Evolutionary conservation across 2,113 vertebrate species (phyloP).

Genomic region (Apistogramma diplotaenia): DNA sequence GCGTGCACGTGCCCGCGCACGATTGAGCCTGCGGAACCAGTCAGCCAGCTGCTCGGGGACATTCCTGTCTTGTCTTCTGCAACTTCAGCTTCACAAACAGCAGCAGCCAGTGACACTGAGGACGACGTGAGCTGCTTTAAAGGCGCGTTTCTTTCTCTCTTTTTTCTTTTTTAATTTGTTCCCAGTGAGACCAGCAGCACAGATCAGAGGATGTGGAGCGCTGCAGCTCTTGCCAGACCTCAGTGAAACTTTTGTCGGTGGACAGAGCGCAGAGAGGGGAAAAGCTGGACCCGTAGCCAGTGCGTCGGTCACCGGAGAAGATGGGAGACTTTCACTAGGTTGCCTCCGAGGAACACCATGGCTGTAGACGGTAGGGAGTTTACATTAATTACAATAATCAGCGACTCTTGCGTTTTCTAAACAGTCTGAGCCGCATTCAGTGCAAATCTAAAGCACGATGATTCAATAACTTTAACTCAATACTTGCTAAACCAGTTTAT

Average conservation of each 20-base stretch:
- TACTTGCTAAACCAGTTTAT: conserved; percentile 19
- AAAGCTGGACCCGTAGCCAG: background rate
- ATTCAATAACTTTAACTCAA: background rate
- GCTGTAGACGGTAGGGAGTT: conserved; percentile 71
- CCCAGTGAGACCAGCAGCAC: background rate
- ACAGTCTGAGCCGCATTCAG: background rate
- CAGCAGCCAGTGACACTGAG: background rate
- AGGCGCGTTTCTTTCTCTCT: background rate
- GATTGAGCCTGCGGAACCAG: conserved; percentile 26
- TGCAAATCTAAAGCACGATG: background rate
- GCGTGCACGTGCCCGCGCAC: background rate
- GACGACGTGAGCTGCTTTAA: conserved; percentile 1
- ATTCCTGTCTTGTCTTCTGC: conserved; percentile 25
- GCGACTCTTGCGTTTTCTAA: background rate
- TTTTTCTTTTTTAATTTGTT: background rate
- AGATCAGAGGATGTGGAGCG: conserved; percentile 14
- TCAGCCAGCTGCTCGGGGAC: conserved; percentile 35
- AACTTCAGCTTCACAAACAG: conserved; percentile 1
- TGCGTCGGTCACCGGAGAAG: conserved; percentile 11
- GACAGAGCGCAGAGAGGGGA: background rate
- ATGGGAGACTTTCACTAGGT: conserved; percentile 50
- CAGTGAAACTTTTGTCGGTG: conserved; percentile 45
- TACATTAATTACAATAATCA: background rate
- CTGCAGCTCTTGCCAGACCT: background rate
- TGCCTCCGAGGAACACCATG: conserved; percentile 43